Percentiles rank a stretch among this genome's conserved stretches.
phyloP scores from a whole-genome alignment of 1,140 invertebrate species.

The Bilobella aurantiaca region DNA sequence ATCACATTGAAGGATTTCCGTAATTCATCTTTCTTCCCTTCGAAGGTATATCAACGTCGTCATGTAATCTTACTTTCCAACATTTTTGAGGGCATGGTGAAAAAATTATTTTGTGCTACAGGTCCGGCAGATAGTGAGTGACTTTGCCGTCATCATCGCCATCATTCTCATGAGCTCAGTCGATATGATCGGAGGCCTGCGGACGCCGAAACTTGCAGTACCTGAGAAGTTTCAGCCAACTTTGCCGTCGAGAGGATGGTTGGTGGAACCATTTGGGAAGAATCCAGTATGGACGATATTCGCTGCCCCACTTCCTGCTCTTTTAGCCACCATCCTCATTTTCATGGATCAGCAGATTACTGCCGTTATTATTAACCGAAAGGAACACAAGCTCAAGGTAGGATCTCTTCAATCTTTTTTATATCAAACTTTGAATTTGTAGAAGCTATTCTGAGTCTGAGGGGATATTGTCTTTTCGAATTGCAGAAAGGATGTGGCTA shows the following conservation, averaged over 20 bases:
- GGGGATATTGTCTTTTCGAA: neutral
- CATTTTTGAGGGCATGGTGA: neutral
- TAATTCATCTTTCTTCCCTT: slow-evolving; percentile 88
- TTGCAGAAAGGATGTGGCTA: slow-evolving; percentile 88
- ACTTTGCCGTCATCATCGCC: slow-evolving; percentile 95
- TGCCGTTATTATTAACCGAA: slow-evolving; percentile 93
- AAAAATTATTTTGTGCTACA: slow-evolving; percentile 38
- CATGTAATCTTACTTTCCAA: too few species aligned
- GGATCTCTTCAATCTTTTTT: slow-evolving; percentile 37
- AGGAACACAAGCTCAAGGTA: slow-evolving; percentile 81
- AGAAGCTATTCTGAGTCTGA: too few species aligned
- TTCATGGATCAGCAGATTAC: slow-evolving; percentile 99
- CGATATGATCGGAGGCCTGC: slow-evolving; percentile 70
- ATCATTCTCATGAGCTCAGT: slow-evolving; percentile 80
- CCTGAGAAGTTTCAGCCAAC: slow-evolving; percentile 84
- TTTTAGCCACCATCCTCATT: slow-evolving; percentile 91
- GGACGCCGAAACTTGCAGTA: slow-evolving; percentile 79
- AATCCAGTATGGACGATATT: slow-evolving; percentile 80
- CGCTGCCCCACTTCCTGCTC: slow-evolving; percentile 73
- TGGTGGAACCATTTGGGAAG: slow-evolving; percentile 81
- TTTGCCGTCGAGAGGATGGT: slow-evolving; percentile 59
- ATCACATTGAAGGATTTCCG: slow-evolving; percentile 85
- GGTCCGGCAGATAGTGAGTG: slow-evolving; percentile 83
- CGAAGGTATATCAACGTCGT: too few species aligned
- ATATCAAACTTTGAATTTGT: too few species aligned